These are phyloP conservation scores for Indicator maculatus DNA, from an alignment of 2,113 vertebrate species.

Conservation along the genomic window DNA sequence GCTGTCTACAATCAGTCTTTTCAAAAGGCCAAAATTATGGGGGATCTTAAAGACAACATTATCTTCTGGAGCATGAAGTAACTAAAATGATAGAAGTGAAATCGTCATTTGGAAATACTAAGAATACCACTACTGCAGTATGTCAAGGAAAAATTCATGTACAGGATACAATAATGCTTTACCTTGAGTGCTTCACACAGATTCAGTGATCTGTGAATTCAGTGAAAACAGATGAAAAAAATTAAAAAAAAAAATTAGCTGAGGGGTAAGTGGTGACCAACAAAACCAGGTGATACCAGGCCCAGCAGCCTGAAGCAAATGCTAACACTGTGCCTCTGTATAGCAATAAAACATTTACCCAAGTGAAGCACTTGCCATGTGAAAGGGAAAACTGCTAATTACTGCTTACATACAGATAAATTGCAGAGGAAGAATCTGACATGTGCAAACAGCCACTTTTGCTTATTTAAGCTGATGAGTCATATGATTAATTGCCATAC, in stretches of 20 bases:
- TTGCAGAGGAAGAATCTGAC: conserved; percentile 6
- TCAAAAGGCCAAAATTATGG: neutral
- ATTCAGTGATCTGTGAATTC: neutral
- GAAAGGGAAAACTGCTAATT: conserved; percentile 18
- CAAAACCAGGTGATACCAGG: neutral
- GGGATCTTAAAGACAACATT: neutral
- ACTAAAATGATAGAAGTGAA: neutral
- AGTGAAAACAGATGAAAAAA: neutral
- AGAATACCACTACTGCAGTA: neutral
- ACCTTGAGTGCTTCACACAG: rapidly evolving
- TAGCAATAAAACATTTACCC: neutral
- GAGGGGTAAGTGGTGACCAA: neutral
- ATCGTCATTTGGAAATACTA: neutral
- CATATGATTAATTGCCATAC: conserved; percentile 14
- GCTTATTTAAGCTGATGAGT: conserved; percentile 36
- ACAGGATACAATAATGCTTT: neutral
- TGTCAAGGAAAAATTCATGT: neutral
- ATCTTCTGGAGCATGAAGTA: neutral
- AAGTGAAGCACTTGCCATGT: neutral
- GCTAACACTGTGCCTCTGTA: neutral
- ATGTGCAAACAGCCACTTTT: conserved; percentile 30
- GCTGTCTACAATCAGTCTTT: neutral
- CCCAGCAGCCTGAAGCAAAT: neutral
- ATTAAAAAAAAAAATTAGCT: neutral
- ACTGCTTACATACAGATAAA: conserved; percentile 13